These are phyloP conservation scores for Sipha maydis DNA, from an alignment of 2,888 invertebrate genomes.

Conservation along the genomic window DNA sequence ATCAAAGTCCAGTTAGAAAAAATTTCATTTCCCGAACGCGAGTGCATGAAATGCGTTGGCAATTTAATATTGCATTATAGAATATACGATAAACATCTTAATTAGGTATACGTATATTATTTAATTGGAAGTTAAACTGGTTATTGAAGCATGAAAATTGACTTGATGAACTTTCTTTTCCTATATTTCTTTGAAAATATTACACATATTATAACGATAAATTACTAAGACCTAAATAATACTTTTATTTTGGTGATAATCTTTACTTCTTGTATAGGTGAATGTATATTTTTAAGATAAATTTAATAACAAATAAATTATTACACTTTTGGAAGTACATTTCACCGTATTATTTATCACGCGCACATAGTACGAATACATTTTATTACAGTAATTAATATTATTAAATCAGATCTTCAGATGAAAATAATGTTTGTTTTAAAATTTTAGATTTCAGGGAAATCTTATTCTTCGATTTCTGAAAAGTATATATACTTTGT, in stretches of 20 bases:
- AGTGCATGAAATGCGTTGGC: not conserved
- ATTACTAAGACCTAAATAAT: not conserved
- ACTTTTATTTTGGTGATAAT: not conserved
- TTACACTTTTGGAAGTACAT: too few relatives aligned
- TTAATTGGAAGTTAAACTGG: conserved; percentile 13
- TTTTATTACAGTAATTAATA: too few relatives aligned
- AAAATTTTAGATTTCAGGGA: too few relatives aligned
- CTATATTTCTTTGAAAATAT: not conserved
- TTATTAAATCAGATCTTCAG: too few relatives aligned
- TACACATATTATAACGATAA: not conserved
- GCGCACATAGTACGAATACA: too few relatives aligned
- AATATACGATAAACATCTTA: conserved; percentile 17
- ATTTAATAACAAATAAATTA: too few relatives aligned
- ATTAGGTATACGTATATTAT: not conserved
- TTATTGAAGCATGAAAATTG: conserved; percentile 26
- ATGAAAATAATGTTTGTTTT: too few relatives aligned
- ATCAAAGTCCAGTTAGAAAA: not conserved
- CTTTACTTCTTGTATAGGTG: too few relatives aligned
- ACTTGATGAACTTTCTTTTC: conserved; percentile 24
- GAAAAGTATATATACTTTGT: too few relatives aligned
- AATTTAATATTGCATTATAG: not conserved
- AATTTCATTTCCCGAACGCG: not conserved
- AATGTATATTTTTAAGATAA: too few relatives aligned
- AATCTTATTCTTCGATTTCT: too few relatives aligned
- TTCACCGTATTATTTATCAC: too few relatives aligned